Evolutionary conservation across 35 echinoderm and acorn worm species (phyloP).

Genomic region (Lytechinus pictus): DNA sequence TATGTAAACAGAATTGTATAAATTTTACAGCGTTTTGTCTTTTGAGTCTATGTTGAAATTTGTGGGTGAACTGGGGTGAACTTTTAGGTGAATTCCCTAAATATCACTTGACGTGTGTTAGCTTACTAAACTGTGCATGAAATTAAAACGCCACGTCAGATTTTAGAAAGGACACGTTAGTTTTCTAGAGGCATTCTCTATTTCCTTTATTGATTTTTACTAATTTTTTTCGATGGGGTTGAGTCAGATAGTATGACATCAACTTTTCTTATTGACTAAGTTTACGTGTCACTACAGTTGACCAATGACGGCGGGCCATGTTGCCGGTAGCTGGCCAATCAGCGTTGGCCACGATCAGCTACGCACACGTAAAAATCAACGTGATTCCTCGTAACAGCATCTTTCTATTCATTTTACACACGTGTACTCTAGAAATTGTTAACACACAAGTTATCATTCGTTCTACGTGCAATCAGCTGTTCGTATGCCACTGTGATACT

Average conservation of each 20-base stretch:
- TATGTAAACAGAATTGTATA: no score
- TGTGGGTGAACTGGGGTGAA: no score
- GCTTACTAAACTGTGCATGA: background rate
- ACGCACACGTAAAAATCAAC: constrained; percentile 60
- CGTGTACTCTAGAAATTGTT: background rate
- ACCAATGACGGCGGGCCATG: constrained; percentile 74
- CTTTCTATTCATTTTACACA: constrained; percentile 43
- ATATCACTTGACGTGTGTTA: background rate
- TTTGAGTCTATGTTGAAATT: background rate
- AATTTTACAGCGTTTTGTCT: background rate
- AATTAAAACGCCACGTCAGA: background rate
- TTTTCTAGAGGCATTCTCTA: background rate
- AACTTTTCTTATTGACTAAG: background rate
- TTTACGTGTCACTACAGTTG: constrained; percentile 70
- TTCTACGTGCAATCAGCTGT: constrained; percentile 11
- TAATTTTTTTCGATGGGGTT: background rate
- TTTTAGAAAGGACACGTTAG: background rate
- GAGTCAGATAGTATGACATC: background rate
- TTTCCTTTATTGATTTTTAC: background rate
- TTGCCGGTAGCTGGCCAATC: constrained; percentile 77
- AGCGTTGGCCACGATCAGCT: constrained; percentile 71
- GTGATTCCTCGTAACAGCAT: constrained; percentile 24
- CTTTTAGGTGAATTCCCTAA: background rate
- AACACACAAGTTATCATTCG: background rate
- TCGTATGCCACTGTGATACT: background rate